A percentile compares a stretch with the other conserved stretches of the same genome.
Conservation (phyloP, 2,888 invertebrate species). For the Hemistola chrysoprasaria region DNA sequence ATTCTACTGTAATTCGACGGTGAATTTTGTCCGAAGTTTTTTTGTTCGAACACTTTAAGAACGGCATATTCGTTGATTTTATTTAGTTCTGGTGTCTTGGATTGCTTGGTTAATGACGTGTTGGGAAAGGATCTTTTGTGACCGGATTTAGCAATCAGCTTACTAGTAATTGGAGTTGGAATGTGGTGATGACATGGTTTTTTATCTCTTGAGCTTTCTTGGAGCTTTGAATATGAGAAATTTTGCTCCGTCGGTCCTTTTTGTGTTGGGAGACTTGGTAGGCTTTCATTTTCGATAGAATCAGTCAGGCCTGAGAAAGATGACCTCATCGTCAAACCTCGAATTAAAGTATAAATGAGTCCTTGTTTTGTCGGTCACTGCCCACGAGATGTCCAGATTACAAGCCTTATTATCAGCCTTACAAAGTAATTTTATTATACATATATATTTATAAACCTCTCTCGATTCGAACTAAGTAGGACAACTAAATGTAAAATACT, state of each 20-base stretch:
- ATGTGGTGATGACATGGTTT: background rate
- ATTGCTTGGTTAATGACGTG: slow-evolving; percentile 18
- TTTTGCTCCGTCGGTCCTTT: slow-evolving; percentile 12
- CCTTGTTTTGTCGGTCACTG: slow-evolving; percentile 24
- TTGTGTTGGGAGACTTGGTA: slow-evolving; percentile 41
- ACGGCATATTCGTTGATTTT: slow-evolving; percentile 28
- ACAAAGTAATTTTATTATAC: slow-evolving; percentile 16
- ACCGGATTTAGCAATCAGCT: slow-evolving; percentile 18
- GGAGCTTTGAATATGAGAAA: background rate
- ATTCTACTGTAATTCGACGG: slow-evolving; percentile 27
- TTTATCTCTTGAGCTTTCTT: background rate
- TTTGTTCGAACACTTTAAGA: slow-evolving; percentile 28
- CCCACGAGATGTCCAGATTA: slow-evolving; percentile 21
- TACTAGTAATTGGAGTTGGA: slow-evolving; percentile 1
- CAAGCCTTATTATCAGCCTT: slow-evolving; percentile 10
- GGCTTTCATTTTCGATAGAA: slow-evolving; percentile 47
- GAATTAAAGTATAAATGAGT: slow-evolving; percentile 22
- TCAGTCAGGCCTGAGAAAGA: slow-evolving; percentile 32
- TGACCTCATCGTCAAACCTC: slow-evolving; percentile 27
- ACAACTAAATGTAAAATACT: slow-evolving; percentile 6
- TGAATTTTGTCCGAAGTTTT: slow-evolving; percentile 22
- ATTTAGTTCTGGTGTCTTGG: slow-evolving; percentile 26
- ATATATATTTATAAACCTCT: slow-evolving; percentile 9
- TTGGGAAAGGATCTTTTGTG: slow-evolving; percentile 17
- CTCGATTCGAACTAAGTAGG: slow-evolving; percentile 5